Evolutionary conservation across 1,140 invertebrate genomes (phyloP).

Genomic region (Grapholita molesta): DNA sequence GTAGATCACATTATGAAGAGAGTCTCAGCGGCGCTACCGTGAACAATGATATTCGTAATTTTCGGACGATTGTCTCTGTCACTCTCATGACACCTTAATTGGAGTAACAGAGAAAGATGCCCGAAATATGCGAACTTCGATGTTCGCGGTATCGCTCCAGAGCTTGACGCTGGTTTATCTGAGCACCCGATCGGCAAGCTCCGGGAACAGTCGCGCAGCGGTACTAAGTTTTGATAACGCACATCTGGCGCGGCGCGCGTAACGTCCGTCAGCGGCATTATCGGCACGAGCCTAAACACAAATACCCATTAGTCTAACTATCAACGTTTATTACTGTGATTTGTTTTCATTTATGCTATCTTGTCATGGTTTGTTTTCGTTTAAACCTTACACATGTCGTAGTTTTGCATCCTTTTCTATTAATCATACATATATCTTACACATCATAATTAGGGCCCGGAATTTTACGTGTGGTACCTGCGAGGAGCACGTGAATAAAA

Average conservation of each 20-base stretch:
- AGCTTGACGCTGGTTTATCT: neutral
- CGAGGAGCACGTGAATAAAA: no score
- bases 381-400: neutral
- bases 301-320: slow-evolving; percentile 6
- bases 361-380: neutral
- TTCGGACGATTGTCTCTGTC: no score
- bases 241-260: slow-evolving; percentile 1
- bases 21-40: no score
- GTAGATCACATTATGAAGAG: no score
- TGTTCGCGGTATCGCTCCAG: neutral
- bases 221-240: slow-evolving; percentile 8
- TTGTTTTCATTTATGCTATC: neutral
- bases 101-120: no score
- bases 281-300: slow-evolving; percentile 16
- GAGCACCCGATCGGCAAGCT: neutral
- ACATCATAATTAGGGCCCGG: no score
- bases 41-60: no score
- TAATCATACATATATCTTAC: no score
- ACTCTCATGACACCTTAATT: no score
- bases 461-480: no score
- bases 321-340: neutral
- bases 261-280: neutral
- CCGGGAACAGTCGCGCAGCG: neutral
- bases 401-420: neutral
- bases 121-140: no score